These are phyloP conservation scores for Brachionus paranguensis DNA, from an alignment of 1,140 invertebrate genomes.

Conservation along the genomic window DNA sequence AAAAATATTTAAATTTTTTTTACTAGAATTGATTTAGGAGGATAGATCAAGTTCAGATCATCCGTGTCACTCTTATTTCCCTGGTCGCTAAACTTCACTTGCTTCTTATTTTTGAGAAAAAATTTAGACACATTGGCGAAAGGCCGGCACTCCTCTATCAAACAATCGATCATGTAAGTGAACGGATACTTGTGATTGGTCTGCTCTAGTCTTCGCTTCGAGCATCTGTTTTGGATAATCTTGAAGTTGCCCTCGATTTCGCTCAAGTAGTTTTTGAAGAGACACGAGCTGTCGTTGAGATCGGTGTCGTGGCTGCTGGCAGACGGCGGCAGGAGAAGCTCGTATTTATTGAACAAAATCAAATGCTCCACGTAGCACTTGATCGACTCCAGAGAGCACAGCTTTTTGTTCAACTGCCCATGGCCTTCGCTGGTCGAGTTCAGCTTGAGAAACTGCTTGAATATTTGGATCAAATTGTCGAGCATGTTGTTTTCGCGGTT, in stretches of 20 bases:
- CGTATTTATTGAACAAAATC: constrained; percentile 11
- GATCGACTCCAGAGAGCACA: background rate
- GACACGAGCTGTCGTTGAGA: background rate
- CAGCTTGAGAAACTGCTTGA: background rate
- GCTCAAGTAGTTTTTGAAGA: background rate
- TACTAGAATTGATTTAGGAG: background rate
- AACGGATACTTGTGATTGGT: background rate
- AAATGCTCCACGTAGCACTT: constrained; percentile 10
- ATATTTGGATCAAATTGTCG: constrained; percentile 23
- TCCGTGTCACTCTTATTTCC: too few relatives aligned
- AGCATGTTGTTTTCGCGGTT: constrained; percentile 4
- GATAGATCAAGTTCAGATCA: background rate
- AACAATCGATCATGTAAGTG: constrained; percentile 24
- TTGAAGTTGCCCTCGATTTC: background rate
- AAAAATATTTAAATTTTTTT: background rate
- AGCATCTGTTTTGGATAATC: background rate
- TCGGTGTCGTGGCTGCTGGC: background rate
- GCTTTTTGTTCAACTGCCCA: background rate
- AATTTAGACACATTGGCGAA: constrained; percentile 3
- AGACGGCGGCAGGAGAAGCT: background rate
- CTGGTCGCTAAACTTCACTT: background rate
- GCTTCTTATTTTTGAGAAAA: background rate
- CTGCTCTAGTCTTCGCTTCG: background rate
- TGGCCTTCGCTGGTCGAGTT: background rate
- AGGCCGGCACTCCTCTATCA: background rate